These are phyloP conservation scores for Astyanax mexicanus DNA, from an alignment of 2,797 vertebrate species.

Conservation along the genomic window DNA sequence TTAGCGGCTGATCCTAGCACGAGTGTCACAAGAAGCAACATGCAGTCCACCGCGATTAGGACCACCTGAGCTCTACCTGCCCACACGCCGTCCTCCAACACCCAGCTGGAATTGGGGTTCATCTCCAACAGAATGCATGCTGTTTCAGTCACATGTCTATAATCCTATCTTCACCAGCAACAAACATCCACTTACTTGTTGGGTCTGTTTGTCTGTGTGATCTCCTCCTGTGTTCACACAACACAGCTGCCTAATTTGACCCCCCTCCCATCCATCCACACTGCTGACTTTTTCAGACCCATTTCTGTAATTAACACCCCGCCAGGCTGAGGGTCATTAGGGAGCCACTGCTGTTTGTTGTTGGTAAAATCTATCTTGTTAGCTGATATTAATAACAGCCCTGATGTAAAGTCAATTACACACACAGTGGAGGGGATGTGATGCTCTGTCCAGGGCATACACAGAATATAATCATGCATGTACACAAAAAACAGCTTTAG, in stretches of 20 bases:
- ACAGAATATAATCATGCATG: no score
- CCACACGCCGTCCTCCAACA: constrained; percentile 59
- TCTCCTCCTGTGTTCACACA: neutral
- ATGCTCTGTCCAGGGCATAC: no score
- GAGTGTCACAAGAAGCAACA: constrained; percentile 70
- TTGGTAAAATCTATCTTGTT: constrained; percentile 59
- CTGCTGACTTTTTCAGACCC: constrained; percentile 61
- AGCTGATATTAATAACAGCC: constrained; percentile 41
- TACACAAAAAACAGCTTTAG: no score
- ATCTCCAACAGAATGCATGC: constrained; percentile 67
- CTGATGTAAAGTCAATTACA: constrained; percentile 42
- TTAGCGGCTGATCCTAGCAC: constrained; percentile 75
- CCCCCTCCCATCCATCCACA: constrained; percentile 54
- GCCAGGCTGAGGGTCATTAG: constrained; percentile 66
- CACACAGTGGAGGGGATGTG: constrained; percentile 14
- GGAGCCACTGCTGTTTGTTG: constrained; percentile 68
- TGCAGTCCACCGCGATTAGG: constrained; percentile 67
- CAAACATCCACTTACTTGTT: neutral
- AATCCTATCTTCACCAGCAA: no score
- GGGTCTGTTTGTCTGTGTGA: constrained; percentile 12
- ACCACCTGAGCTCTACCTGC: constrained; percentile 54
- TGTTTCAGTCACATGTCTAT: neutral
- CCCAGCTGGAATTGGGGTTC: constrained; percentile 58
- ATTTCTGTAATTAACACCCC: constrained; percentile 78
- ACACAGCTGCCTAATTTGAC: constrained; percentile 29